These are phyloP conservation scores for Neodon shergylaensis DNA, from an alignment of 2,113 vertebrate genomes.

Conservation along the genomic window DNA sequence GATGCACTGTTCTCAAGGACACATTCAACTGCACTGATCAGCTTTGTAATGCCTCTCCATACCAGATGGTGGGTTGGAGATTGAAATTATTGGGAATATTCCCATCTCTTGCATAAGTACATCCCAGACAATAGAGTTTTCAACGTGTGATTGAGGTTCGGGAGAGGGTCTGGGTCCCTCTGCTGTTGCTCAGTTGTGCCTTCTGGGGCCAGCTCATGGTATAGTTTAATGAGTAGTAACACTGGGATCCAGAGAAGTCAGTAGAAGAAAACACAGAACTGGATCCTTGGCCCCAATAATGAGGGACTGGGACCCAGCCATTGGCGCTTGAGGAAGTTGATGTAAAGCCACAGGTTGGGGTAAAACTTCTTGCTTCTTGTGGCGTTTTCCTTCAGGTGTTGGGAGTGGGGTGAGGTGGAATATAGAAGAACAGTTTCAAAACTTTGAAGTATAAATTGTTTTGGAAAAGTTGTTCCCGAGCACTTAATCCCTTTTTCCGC, in stretches of 20 bases:
- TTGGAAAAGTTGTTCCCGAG: neutral
- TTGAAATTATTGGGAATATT: neutral
- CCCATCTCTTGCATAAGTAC: neutral
- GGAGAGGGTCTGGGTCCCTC: neutral
- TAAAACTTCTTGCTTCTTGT: neutral
- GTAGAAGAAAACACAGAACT: neutral
- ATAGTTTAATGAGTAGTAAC: neutral
- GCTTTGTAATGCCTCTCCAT: neutral
- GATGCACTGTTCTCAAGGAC: neutral
- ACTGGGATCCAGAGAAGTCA: neutral
- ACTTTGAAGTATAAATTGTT: neutral
- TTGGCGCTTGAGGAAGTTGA: neutral
- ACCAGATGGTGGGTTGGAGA: neutral
- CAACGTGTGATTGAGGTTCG: neutral
- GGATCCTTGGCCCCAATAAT: neutral
- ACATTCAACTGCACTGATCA: neutral
- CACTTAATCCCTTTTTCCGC: neutral
- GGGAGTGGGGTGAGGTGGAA: neutral
- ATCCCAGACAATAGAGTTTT: neutral
- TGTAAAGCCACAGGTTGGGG: neutral
- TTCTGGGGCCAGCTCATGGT: no score
- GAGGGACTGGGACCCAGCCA: neutral
- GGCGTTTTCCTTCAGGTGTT: neutral
- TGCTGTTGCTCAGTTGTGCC: neutral
- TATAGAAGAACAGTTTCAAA: neutral